Evolutionary conservation across 2,113 vertebrate genomes (phyloP), one percentile per base, ranked within the genome.

Genomic region (Neodontobutis hainanensis): DNA sequence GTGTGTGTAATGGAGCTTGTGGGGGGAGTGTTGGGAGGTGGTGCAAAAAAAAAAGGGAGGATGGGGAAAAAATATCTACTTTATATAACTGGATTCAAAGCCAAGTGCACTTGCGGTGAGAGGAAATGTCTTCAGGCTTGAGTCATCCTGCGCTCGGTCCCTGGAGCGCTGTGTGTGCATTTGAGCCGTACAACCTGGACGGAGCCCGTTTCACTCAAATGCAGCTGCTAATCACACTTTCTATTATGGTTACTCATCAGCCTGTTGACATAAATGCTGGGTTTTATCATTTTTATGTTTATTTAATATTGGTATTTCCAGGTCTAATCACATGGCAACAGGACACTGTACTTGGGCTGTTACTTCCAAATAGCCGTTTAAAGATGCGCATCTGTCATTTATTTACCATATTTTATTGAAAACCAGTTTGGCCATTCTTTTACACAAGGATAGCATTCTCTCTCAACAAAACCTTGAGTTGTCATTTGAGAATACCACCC

Each of bases 71-170:
- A 67, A 62, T 8, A 58, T 50, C 19, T 59, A 80, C 78, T 90
- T 91, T 89, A 89, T 91, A 88, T 89, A 90, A 91, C 75, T 76
- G 51, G 71, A 68, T 61, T 67, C 57, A 62, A 68, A 67, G 91
- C 89, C 88, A 89, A 82, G 78, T 87, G 66, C 85, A 70, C 83
- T 80, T 87, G 88, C 69, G 87, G 89, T 90, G 80, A 61, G 76
- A 81, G 85, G 76, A 90, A 75, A 90, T 90, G 78, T 90, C 87
- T 91, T 66, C 62, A 65, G 73, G 83, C 80, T 88, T 88, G 75
- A 87, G 82, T 91, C 89, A 92, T 79, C 32, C 64, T 51, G 44
- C 81, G 77, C 55, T 52, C n/a, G n/a, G 56, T 65, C 69, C 46
- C 11, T 3, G 8, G 67, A 5, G 45, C 32, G 49, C 45, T 27